Conservation (phyloP, 2,888 invertebrate genomes). For the Epinotia brunnichana region DNA sequence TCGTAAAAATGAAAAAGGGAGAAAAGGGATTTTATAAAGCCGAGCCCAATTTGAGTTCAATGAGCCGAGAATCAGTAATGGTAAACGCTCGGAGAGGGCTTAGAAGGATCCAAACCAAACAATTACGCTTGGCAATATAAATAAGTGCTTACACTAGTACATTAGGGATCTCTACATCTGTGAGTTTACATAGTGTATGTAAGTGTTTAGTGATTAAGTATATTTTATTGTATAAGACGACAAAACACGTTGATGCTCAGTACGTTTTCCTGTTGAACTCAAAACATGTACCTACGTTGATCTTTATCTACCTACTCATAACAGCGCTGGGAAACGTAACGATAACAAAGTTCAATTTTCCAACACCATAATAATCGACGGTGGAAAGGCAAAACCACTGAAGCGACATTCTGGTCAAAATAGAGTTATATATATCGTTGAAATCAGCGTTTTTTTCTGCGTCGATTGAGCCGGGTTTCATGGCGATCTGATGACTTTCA, state of each 20-base stretch:
- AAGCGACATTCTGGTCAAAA: too few species aligned
- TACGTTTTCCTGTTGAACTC: background rate
- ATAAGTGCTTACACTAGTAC: constrained; percentile 21
- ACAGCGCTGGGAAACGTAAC: background rate
- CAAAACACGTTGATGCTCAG: background rate
- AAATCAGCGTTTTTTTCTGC: too few species aligned
- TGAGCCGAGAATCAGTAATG: constrained; percentile 71
- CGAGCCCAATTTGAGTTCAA: constrained; percentile 71
- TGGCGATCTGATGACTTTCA: too few species aligned
- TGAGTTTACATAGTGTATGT: constrained; percentile 1
- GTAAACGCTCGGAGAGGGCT: constrained; percentile 66
- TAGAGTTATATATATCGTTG: too few species aligned
- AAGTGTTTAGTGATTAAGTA: background rate
- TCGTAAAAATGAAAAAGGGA: constrained; percentile 73
- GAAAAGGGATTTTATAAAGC: constrained; percentile 66
- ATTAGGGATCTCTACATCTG: constrained; percentile 7
- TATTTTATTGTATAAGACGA: background rate
- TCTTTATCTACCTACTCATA: background rate
- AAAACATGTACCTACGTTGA: background rate
- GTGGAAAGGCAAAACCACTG: too few species aligned
- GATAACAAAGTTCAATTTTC: constrained; percentile 8
- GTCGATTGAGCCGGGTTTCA: too few species aligned
- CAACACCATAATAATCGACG: constrained; percentile 6
- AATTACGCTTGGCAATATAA: constrained; percentile 40
- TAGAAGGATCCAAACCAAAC: constrained; percentile 50